A percentile compares a stretch with the other conserved stretches of the same genome.
Evolutionary conservation across 2,888 invertebrate genomes (phyloP).

Genomic region (Gandaritis pyraliata): DNA sequence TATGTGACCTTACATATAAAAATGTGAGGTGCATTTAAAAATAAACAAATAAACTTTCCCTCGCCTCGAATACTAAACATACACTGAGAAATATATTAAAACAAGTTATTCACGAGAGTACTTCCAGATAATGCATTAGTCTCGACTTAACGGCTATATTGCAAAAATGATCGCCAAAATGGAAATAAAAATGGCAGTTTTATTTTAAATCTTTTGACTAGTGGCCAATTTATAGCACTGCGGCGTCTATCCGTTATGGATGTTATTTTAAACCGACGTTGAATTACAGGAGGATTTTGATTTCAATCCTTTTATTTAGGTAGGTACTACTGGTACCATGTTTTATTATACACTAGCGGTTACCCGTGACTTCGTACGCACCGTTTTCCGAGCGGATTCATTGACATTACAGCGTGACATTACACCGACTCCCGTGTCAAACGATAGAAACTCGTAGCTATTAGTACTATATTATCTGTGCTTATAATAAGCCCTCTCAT

Average conservation of each 20-base stretch:
- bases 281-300: slow-evolving; percentile 10
- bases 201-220: slow-evolving; percentile 54
- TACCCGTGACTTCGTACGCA: too few species aligned
- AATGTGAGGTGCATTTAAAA: too few species aligned
- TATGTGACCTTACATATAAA: too few species aligned
- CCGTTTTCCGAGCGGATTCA: too few species aligned
- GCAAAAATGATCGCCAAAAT: slow-evolving; percentile 50
- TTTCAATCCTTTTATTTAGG: neutral
- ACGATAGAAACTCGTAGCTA: too few species aligned
- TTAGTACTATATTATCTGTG: too few species aligned
- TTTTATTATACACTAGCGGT: too few species aligned
- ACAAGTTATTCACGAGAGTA: slow-evolving; percentile 7
- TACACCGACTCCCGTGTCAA: too few species aligned
- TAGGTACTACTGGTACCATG: too few species aligned
- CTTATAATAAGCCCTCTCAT: too few species aligned
- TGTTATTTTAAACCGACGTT: slow-evolving; percentile 37
- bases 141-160: slow-evolving; percentile 57
- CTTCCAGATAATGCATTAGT: slow-evolving; percentile 53
- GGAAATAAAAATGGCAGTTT: slow-evolving; percentile 57
- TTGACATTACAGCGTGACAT: too few species aligned
- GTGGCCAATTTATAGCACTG: slow-evolving; percentile 53
- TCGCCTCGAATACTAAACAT: neutral
- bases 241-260: slow-evolving; percentile 39
- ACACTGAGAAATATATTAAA: neutral
- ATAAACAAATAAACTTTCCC: neutral